Evolutionary conservation across 2,113 vertebrate species (phyloP), one percentile per base, ranked within the genome.

Genomic region (Athene noctua): DNA sequence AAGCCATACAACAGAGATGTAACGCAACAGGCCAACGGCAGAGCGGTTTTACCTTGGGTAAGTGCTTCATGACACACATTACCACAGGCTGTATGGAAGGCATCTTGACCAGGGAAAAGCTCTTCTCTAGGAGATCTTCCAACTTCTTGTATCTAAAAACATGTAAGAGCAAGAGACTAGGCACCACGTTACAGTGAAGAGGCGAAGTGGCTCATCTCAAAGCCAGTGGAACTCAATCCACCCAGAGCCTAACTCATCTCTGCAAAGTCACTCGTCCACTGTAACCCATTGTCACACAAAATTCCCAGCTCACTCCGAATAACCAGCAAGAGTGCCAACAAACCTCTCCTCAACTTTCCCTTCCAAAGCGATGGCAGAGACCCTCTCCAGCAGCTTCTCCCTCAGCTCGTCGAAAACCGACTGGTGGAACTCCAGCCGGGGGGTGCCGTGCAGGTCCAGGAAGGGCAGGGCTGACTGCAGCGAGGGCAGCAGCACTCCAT

Each of bases 31-130:
- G 30, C 17, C n/a, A 83, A 3, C 4, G 1, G 4, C 0, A 0
- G 23, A 62, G 59, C 1, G 1, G 5, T 13, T 59, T 75, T 74
- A 98, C 99, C 99, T 99, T 99, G 49, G 99, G 99, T 63, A 99
- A 92, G 93, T 99, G 99, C 77, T 99, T 99, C 98, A 99, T 98
- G 91, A 99, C 99, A 68, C 99, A 99, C 99, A 99, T 99, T 27
- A 99, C 99, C 70, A 99, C 99, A 0, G 99, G 99, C 97, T 99
- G 99, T 86, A 99, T 98, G 5, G 99, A 99, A 0, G 99, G 99
- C 99, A 99, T 99, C 97, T 99, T 99, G 73, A 99, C 99, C 47
- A 99, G 89, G 4, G 99, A 99, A 84, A 99, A 99, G 95, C 99
- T 99, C 97, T 99, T 99, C 96, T 99, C 99, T 68, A 99, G 95